phyloP scores from a whole-genome alignment of 1,140 invertebrate species.

The Streblospio benedicti region DNA sequence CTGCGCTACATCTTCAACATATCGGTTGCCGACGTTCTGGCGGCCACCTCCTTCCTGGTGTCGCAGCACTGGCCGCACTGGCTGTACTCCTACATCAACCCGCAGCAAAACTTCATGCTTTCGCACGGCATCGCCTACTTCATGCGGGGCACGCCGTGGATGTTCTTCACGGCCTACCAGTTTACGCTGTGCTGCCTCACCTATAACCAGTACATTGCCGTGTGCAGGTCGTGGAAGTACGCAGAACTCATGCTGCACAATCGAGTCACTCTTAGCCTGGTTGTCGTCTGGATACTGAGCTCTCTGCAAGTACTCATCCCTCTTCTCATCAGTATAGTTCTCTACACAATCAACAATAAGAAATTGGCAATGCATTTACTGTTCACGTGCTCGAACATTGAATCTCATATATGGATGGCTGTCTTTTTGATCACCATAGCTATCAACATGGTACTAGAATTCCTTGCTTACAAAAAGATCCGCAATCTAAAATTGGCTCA shows the following conservation, averaged over 20 bases:
- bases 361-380: not conserved
- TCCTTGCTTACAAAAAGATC: too few species aligned
- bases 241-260: not conserved
- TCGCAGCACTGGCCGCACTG: conserved; percentile 4
- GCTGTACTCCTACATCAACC: not conserved
- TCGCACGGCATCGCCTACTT: not conserved
- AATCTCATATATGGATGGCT: too few species aligned
- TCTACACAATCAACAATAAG: not conserved
- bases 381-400: conserved; percentile 2
- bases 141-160: conserved; percentile 3
- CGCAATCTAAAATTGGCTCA: too few species aligned
- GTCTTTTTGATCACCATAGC: too few species aligned
- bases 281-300: not conserved
- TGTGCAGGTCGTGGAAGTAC: conserved; percentile 10
- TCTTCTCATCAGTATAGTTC: not conserved
- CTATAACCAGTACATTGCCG: conserved; percentile 8
- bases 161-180: conserved; percentile 11
- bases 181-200: not conserved
- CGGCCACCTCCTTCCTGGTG: not conserved
- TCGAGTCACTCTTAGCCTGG: not conserved
- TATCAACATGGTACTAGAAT: too few species aligned
- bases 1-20: not conserved
- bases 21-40: not conserved
- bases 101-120: not conserved
- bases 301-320: conserved; percentile 7